A percentile compares a stretch with the other conserved stretches of the same genome.
Conservation (phyloP, 2,797 vertebrate genomes). For the Myotis myotis region DNA sequence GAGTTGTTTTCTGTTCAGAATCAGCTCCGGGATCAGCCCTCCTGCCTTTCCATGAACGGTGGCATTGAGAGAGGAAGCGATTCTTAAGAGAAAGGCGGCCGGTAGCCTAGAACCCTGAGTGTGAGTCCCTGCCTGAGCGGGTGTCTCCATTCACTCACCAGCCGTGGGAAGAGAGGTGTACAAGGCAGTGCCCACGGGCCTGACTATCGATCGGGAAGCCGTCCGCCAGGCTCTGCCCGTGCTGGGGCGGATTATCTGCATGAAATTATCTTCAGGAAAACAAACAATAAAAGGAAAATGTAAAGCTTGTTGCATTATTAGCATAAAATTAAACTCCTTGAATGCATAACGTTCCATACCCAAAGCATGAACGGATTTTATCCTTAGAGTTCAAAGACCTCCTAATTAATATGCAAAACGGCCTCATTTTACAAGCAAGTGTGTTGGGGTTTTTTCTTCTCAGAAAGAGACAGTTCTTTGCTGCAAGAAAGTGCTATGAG, state of each 20-base stretch:
- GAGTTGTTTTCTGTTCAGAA: conserved; percentile 62
- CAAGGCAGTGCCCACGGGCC: conserved; percentile 67
- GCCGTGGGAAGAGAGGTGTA: conserved; percentile 70
- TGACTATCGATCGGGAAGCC: conserved; percentile 51
- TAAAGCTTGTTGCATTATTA: conserved; percentile 73
- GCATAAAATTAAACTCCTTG: conserved; percentile 80
- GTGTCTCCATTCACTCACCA: conserved; percentile 68
- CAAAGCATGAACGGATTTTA: conserved; percentile 70
- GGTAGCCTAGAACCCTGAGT: conserved; percentile 58
- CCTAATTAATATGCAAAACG: conserved; percentile 75
- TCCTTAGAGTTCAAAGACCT: conserved; percentile 77
- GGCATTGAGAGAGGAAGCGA: conserved; percentile 69
- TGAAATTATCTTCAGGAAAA: conserved; percentile 78
- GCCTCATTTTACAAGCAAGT: conserved; percentile 70
- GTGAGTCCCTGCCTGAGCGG: conserved; percentile 68
- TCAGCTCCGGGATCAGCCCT: conserved; percentile 59
- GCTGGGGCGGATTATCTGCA: conserved; percentile 70
- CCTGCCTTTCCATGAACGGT: conserved; percentile 72
- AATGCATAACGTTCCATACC: conserved; percentile 74
- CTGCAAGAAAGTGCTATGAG: conserved; percentile 67
- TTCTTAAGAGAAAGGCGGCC: conserved; percentile 72
- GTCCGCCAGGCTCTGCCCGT: conserved; percentile 51
- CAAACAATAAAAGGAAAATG: conserved; percentile 78
- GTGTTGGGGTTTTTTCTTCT: conserved; percentile 37
- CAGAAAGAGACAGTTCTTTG: conserved; percentile 68